Evolutionary conservation across 2,113 vertebrate species (phyloP).

Genomic region (Aphelocoma coerulescens): DNA sequence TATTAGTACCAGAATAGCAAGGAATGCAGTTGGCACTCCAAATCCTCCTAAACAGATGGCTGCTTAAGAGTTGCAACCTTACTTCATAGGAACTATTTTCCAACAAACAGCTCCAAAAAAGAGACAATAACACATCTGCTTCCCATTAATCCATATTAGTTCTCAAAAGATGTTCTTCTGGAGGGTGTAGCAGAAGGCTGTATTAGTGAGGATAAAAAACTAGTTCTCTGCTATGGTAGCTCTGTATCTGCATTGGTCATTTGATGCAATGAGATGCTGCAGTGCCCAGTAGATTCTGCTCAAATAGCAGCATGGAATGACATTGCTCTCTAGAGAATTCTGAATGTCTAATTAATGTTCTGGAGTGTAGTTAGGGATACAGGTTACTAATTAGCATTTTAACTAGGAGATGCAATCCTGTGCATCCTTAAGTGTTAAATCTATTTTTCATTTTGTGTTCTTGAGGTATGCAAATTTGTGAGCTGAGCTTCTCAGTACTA

Average conservation of each 20-base stretch:
- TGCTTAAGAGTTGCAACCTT: not conserved
- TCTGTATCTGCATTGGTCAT: not conserved
- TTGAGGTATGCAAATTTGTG: not conserved
- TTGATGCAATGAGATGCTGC: constrained; percentile 22
- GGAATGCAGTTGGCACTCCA: constrained; percentile 21
- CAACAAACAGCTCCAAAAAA: not conserved
- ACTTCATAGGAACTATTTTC: not conserved
- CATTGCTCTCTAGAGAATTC: constrained; percentile 29
- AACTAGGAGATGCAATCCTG: constrained; percentile 35
- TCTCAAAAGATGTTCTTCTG: not conserved
- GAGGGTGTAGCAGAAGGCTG: not conserved
- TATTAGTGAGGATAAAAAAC: not conserved
- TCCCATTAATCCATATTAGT: not conserved
- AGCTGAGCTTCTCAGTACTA: not conserved
- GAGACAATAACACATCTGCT: not conserved
- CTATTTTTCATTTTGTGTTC: not conserved
- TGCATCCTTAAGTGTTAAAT: not conserved
- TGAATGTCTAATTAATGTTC: constrained; percentile 44
- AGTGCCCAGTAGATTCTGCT: constrained; percentile 15
- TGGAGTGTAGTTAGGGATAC: constrained; percentile 43
- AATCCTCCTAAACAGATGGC: not conserved
- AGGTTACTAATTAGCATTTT: constrained; percentile 57
- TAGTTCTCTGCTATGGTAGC: not conserved
- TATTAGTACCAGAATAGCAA: constrained; percentile 34
- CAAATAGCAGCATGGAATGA: constrained; percentile 37